Evolutionary conservation across 2,888 invertebrate genomes (phyloP), one percentile per base, ranked within the genome.

Genomic region (Drosophila longiperda): DNA sequence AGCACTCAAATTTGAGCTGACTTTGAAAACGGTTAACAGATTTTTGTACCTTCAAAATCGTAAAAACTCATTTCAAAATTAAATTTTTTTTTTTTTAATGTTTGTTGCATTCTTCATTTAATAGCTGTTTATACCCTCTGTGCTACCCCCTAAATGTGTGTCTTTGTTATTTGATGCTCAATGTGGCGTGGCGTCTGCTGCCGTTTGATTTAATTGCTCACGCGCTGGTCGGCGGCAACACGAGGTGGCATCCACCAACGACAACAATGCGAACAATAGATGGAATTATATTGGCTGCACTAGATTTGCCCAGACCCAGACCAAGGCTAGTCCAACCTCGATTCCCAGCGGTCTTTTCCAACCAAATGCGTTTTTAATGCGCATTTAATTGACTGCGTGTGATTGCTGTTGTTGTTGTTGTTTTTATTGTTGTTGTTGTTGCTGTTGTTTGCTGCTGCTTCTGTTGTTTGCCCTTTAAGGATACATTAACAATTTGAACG

Each of bases 201-300:
- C 86, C 73, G 60, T 89, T 86, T 89, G 90, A 86, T 86, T 86
- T 86, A 86, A 89, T 89, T 86, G 83, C 88, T 89, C 85, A 85
- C 82, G 84, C 84, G 72, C 73, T 49, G 55, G 53, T 65, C 64
- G 59, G 53, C 73, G 52, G 29, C 60, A 73, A 38, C 58, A 59
- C 33, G 52, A n/a, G 32, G 34, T 48, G 48, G 6, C 59, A 54
- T 33, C 59, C 62, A n/a, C 64, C 66, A 66, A 26, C 48, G 48
- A 54, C 55, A 65, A 36, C 55, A 55, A 34, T 42, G 52, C 33
- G 57, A 78, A 78, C 78, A 76, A 78, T 78, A 49, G 63, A 48
- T n/a, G 36, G 7, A 40, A 17, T 33, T 66, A 72, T 75, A 78
- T 80, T 72, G 76, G 77, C 72, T 78, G 57, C 77, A 64, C 42